These are phyloP conservation scores for Ameiurus melas DNA, from an alignment of 2,113 vertebrate genomes.

Conservation along the genomic window DNA sequence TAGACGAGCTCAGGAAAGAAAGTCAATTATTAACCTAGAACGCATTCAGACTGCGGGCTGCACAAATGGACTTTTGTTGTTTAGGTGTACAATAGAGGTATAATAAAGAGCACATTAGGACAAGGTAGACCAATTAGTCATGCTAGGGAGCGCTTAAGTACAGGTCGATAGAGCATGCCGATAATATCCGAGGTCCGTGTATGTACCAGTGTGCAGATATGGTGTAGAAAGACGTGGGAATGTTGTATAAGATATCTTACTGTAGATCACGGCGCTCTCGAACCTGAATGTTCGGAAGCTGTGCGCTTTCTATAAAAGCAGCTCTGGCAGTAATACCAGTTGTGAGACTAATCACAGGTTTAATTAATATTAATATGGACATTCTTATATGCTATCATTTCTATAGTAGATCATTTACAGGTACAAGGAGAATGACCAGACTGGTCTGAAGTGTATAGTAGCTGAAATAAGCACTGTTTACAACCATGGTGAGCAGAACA, in stretches of 20 bases:
- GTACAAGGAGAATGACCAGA: neutral
- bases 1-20: neutral
- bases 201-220: neutral
- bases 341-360: neutral
- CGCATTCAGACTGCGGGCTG: neutral
- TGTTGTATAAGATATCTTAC: neutral
- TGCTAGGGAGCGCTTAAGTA: conserved; percentile 13
- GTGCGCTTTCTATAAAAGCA: neutral
- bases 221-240: neutral
- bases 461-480: too few relatives aligned
- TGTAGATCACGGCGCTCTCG: neutral
- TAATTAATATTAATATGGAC: neutral
- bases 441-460: too few relatives aligned
- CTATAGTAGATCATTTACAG: neutral
- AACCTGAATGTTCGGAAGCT: neutral
- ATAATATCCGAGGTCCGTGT: neutral
- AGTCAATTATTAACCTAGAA: conserved; percentile 28
- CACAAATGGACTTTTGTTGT: conserved; percentile 13
- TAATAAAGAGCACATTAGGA: conserved; percentile 34
- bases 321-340: neutral
- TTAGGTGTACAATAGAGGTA: conserved; percentile 3
- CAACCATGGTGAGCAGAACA: too few relatives aligned
- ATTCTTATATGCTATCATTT: neutral
- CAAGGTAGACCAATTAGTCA: conserved; percentile 22
- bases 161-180: neutral